Evolutionary conservation across 1,140 invertebrate genomes (phyloP), one percentile per base, ranked within the genome.

Genomic region (Drosophila serrata): DNA sequence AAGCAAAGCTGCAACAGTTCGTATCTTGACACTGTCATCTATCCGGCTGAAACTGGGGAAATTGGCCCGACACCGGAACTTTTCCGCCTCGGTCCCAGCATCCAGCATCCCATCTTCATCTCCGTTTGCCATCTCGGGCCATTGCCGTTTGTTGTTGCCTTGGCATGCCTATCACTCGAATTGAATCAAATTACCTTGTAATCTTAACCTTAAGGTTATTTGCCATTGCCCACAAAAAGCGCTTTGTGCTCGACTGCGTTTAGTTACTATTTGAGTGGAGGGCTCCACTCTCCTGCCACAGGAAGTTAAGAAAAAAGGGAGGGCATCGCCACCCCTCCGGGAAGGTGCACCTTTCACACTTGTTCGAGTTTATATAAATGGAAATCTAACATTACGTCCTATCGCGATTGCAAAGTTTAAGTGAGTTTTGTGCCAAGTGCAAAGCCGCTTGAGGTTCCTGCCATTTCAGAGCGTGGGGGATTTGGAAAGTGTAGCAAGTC

Each of bases 181-280:
- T 92, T 92, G 91, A 92, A 92, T 92, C 91, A 92, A 92, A 92
- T 92, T 92, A 92, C 91, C 91, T 92, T 92, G 91, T 92, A 92
- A 92, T 92, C 91, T 92, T 92, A 92, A 92, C 91, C 91, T 92
- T 92, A 91, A 92, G 87, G 91, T 91, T 92, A 92, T 92, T 92
- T 92, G 88, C 84, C 77, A 80, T 76, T 87, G 88, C 75, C 82
- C 79, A 58, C 79, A 90, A 87, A 91, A 84, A 87, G 81, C 80
- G 80, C 84, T 88, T 88, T 84, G 72, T 80, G 84, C 73, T 63
- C 79, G 62, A 72, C 72, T 86, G 87, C 81, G 79, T 90, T 90
- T 91, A 90, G 86, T 91, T 90, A 86, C 86, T 80, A 85, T 85
- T 90, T 61, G 79, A 86, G 64, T 90, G 43, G 8, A 46, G 43